phyloP scores from a whole-genome alignment of 2,888 invertebrate species.

The Zaprionus obscuricornis region DNA sequence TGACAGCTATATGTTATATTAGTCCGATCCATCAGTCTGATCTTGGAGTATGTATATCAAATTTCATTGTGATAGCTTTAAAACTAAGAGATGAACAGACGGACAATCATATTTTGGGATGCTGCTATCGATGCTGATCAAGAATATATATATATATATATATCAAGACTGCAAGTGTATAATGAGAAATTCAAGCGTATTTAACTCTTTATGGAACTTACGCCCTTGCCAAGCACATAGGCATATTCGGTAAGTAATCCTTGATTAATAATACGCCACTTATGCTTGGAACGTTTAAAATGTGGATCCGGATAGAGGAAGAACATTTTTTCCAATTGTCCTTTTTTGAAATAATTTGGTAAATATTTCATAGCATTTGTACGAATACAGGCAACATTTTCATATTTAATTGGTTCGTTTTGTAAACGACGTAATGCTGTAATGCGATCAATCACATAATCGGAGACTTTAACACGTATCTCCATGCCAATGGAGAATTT shows the following conservation, averaged over 20 bases:
- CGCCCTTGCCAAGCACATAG: slow-evolving; percentile 93
- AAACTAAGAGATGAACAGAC: no score
- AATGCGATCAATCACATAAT: slow-evolving; percentile 98
- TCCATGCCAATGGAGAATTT: slow-evolving; percentile 96
- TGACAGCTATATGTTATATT: no score
- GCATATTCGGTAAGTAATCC: slow-evolving; percentile 98
- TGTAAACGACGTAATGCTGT: slow-evolving; percentile 91
- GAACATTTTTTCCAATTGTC: slow-evolving; percentile 98
- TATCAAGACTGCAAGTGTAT: no score
- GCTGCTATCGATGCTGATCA: no score
- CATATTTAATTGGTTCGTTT: slow-evolving; percentile 87
- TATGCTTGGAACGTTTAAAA: slow-evolving; percentile 99
- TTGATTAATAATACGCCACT: slow-evolving; percentile 99
- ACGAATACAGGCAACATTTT: slow-evolving; percentile 97
- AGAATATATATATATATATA: no score
- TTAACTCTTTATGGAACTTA: no score
- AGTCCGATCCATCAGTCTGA: no score
- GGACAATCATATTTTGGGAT: no score
- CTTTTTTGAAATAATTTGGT: slow-evolving; percentile 97
- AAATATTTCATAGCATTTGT: slow-evolving; percentile 99
- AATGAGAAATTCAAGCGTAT: no score
- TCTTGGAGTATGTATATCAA: no score
- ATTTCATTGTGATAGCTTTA: no score
- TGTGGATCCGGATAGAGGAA: slow-evolving; percentile 99
- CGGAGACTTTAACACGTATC: slow-evolving; percentile 98